phyloP scores from a whole-genome alignment of 2,797 vertebrate genomes.

The Lagorchestes hirsutus region DNA sequence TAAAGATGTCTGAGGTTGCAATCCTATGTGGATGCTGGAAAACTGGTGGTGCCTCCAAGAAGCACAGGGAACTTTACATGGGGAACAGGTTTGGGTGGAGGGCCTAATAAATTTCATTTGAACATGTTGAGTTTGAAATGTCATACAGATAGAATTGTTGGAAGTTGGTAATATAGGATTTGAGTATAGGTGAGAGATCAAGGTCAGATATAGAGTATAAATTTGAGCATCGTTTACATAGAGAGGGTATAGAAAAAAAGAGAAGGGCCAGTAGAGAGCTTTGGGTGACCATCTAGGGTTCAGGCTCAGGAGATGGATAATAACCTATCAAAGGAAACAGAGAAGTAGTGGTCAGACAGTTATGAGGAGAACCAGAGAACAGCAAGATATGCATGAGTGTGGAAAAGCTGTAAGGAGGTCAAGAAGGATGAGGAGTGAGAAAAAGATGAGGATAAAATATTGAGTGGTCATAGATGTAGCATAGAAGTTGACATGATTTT shows the following conservation, averaged over 20 bases:
- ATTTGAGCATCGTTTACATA: background rate
- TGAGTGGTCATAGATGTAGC: background rate
- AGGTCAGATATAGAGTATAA: background rate
- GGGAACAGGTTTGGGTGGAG: background rate
- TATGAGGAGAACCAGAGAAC: background rate
- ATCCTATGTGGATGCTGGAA: background rate
- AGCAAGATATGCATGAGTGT: background rate
- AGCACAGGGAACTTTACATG: background rate
- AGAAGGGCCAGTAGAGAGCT: background rate
- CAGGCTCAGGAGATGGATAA: background rate
- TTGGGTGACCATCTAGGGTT: background rate
- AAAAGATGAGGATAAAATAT: background rate
- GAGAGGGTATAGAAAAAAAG: background rate
- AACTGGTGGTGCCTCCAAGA: background rate
- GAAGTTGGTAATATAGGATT: background rate
- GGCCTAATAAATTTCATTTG: background rate
- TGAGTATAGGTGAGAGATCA: background rate
- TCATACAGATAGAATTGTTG: background rate
- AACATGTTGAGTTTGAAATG: background rate
- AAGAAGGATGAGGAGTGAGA: background rate
- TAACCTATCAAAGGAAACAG: background rate
- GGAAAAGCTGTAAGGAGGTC: background rate
- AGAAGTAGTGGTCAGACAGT: background rate
- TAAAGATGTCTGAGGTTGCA: background rate
- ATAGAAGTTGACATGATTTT: background rate